Evolutionary conservation across 2,797 vertebrate species (phyloP), one percentile per base, ranked within the genome.

Genomic region (Buphagus erythrorhynchus): DNA sequence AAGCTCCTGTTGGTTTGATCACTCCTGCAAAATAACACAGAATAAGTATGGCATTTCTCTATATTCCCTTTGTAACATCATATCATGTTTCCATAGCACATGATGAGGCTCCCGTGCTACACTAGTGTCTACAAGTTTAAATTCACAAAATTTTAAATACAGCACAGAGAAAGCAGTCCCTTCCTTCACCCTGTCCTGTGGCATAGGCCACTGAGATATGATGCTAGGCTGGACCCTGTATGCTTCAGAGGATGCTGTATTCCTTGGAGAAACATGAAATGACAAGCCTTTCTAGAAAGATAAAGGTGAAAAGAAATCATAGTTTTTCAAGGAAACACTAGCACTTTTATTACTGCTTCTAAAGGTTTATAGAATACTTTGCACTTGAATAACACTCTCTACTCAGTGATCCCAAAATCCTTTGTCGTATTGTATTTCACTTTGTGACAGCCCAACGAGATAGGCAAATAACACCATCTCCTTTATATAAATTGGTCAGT

Each of bases 401-500:
- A 81, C 43, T 81, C 92, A 35, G 76, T 69, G 78, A 93, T 91
- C 72, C 76, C 92, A 57, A 94, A 86, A 94, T 75, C 90, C 72
- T 88, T 93, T 35, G 43, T 87, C 52, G 31, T 7, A 48, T 46
- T 61, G 68, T 92, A 94, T 95, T 91, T 95, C 92, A 93, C 36
- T 71, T 29, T 62, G 65, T 91, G 91, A 92, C 95, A 96, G 78
- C 31, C 61, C 38, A 61, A 63, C 3, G 33, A 94, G 72, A 72
- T 12, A 72, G 89, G 79, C 91, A 94, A 90, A 81, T 91, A 96
- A 63, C 87, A 91, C 72, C 45, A 90, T 80, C 84, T 94, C 89
- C 87, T 88, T 77, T 94, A 72, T 66, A 77, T 72, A 93, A 94
- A 96, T 94, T 95, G 80, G 86, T 63, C 95, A 62, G 92, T 54